These are phyloP conservation scores for Spodoptera picta DNA, from an alignment of 2,888 invertebrate genomes.

Conservation along the genomic window DNA sequence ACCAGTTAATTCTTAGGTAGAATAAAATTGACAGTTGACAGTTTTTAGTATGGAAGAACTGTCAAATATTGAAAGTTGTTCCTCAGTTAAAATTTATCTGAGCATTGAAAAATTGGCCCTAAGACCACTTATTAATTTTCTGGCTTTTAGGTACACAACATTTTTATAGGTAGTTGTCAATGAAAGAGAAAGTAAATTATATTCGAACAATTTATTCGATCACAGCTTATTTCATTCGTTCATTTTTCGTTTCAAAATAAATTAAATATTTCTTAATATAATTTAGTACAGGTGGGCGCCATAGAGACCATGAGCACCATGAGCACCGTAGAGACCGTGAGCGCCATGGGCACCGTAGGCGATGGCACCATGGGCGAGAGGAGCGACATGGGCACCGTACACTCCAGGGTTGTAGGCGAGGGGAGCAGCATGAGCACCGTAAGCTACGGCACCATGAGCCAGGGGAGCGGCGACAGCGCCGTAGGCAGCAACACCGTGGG, in stretches of 20 bases:
- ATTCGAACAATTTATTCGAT: background rate
- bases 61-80: no score
- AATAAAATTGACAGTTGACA: no score
- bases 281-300: constrained; percentile 25
- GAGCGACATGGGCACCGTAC: constrained; percentile 27
- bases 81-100: no score
- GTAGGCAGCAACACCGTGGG: constrained; percentile 60
- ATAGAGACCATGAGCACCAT: constrained; percentile 33
- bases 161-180: no score
- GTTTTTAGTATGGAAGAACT: no score
- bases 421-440: constrained; percentile 43
- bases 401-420: constrained; percentile 39
- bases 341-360: constrained; percentile 38
- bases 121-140: no score
- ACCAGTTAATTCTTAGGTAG: no score
- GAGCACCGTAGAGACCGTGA: constrained; percentile 40
- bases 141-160: no score
- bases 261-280: constrained; percentile 5
- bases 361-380: constrained; percentile 45
- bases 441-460: constrained; percentile 46
- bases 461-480: constrained; percentile 58
- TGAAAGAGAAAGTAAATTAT: no score
- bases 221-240: constrained; percentile 8
- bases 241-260: constrained; percentile 1
- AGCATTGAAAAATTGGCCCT: no score